Base-by-base conservation (phyloP, 2,113 vertebrate species). In the Oenanthe melanoleuca region DNA sequence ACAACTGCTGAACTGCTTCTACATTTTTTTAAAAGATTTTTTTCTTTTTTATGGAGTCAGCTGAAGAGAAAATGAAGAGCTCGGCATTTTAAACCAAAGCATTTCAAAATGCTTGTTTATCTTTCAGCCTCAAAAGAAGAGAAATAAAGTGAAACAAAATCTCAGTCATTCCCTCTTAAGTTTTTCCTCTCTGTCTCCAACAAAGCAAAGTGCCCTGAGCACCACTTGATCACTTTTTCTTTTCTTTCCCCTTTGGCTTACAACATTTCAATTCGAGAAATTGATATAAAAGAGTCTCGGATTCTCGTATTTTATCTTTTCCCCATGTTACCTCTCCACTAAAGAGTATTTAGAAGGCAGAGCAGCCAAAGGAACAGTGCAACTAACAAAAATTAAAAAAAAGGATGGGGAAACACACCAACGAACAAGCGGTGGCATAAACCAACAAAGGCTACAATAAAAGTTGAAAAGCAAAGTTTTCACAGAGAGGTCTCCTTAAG, bases 21-120 rank as follows among this genome's bases (percentile, higher is more conserved):
- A 29, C 22, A 0, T 10, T 33, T 69, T 38, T 47, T 37, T 34
- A 1, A 5, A 17, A 49, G 5, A 15, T 8, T 34, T 37, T 42
- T 61, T 63, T 67, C 66, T 37, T 66, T 34, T n/a, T 21, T 81
- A 5, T 6, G 7, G 45, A 86, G 84, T 47, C 60, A 49, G 52
- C 14, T 50, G 42, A 87, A 72, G n/a, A 56, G 57, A 37, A 45
- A 94, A 87, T 53, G 21, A 89, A 81, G 63, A 90, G 86, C 71
- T 88, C 1, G 15, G 71, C 71, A n/a, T 82, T 88, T 88, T n/a
- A 72, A 64, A 65, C 37, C 9, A 11, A 72, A 86, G 63, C 1
- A 2, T 64, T 82, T 75, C 49, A 87, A 88, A 89, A 47, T 1
- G 25, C 4, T 78, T 44, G 4, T 71, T 93, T 72, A 53, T 55